Evolutionary conservation across 2,113 vertebrate genomes (phyloP).

Genomic region (Pterocles gutturalis): DNA sequence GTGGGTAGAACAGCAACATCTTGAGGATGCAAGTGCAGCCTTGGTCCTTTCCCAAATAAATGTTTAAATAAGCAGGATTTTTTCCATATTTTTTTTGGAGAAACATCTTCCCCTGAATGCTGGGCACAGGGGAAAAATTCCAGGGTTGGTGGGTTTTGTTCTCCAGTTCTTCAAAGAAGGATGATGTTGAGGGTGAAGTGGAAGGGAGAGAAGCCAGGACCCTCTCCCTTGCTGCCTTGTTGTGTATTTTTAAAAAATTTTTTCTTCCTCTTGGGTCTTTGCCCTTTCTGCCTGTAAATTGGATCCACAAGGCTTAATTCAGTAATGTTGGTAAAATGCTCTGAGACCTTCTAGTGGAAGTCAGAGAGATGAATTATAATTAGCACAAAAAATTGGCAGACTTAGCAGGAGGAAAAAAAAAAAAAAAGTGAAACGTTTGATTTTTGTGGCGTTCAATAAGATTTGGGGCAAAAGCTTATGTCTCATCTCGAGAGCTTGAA

Average conservation of each 20-base stretch:
- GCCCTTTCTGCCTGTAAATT: not conserved
- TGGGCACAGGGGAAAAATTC: fast-evolving
- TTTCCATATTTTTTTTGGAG: not conserved
- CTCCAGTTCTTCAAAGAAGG: not conserved
- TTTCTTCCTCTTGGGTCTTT: not conserved
- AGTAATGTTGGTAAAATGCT: not conserved
- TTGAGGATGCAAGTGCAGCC: not conserved
- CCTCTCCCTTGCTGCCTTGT: not conserved
- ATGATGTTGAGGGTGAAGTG: not conserved
- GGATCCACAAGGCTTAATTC: not conserved
- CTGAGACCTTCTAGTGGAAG: slow-evolving; percentile 9
- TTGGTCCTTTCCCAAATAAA: not conserved
- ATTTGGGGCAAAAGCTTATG: not conserved
- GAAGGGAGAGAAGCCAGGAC: not conserved
- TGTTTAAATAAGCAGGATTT: not conserved
- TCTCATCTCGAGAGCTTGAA: not conserved
- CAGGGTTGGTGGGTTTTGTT: not conserved
- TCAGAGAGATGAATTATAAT: slow-evolving; percentile 43
- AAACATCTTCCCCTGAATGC: not conserved
- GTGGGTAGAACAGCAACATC: not conserved
- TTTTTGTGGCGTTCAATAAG: not conserved
- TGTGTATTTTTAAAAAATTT: fast-evolving
- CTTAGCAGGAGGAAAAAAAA: not conserved
- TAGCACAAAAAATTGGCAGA: slow-evolving; percentile 44
- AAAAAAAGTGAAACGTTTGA: not conserved